Percentiles rank a stretch among this genome's conserved stretches.
Evolutionary conservation across 2,888 invertebrate species (phyloP).

Genomic region (Ormyrus nitidulus): DNA sequence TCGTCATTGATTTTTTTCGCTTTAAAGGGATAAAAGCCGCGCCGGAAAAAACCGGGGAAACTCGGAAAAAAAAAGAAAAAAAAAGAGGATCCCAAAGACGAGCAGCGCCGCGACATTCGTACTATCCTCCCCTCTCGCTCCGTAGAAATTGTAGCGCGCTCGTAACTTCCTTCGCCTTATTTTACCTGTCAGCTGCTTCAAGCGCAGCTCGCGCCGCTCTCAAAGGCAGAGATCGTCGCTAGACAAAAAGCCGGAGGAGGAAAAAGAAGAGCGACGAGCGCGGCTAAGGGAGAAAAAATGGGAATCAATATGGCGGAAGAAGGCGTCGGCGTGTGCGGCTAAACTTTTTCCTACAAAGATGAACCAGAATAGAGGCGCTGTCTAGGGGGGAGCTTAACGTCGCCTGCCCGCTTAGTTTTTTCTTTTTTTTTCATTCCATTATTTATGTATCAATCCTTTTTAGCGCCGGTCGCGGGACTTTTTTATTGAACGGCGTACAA

Average conservation of each 20-base stretch:
- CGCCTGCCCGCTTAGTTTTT: too few species aligned
- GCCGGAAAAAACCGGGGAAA: too few species aligned
- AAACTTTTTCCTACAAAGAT: slow-evolving; percentile 22
- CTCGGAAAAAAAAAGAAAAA: neutral
- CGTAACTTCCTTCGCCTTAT: slow-evolving; percentile 25
- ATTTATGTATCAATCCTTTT: slow-evolving; percentile 15
- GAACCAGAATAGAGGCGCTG: slow-evolving; percentile 12
- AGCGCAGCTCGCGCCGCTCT: slow-evolving; percentile 22
- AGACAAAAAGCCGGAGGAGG: slow-evolving; percentile 10
- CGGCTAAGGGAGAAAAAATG: slow-evolving; percentile 1
- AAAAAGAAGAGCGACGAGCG: slow-evolving; percentile 1
- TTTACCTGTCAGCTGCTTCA: slow-evolving; percentile 19
- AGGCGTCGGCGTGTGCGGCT: neutral
- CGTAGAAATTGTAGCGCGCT: neutral
- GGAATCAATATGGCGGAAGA: slow-evolving; percentile 38
- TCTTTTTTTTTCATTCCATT: neutral
- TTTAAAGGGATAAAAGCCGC: neutral
- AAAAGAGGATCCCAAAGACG: neutral
- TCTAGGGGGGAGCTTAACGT: too few species aligned
- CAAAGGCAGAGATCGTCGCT: slow-evolving; percentile 33
- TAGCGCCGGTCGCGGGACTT: neutral
- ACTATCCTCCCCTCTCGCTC: neutral
- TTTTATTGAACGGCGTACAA: neutral
- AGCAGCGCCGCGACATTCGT: slow-evolving; percentile 4
- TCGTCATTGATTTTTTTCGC: neutral